Evolutionary conservation across 2,113 vertebrate genomes (phyloP).

Genomic region (Sterna hirundo): DNA sequence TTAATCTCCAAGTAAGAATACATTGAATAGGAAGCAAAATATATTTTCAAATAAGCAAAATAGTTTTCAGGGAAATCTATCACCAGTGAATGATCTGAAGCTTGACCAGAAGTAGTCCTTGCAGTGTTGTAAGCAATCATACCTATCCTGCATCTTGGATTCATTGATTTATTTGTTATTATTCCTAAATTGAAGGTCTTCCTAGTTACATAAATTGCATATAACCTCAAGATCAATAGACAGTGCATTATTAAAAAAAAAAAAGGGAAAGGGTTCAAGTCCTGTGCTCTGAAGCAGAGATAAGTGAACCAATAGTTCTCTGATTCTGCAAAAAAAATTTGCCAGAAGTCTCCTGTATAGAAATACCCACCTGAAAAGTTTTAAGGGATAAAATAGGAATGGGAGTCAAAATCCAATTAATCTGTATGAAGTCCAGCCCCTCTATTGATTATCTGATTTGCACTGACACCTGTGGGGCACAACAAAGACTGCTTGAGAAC

Average conservation of each 20-base stretch:
- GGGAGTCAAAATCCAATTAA: background rate
- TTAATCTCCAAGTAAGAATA: background rate
- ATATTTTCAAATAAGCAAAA: background rate
- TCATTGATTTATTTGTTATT: background rate
- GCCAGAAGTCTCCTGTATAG: background rate
- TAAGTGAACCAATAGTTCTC: background rate
- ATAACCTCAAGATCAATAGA: background rate
- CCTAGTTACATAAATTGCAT: background rate
- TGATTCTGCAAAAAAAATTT: background rate
- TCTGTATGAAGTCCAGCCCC: background rate
- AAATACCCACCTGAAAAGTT: background rate
- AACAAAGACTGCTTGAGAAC: background rate
- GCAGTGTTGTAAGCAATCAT: background rate
- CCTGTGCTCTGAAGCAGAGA: background rate
- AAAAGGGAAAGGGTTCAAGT: background rate
- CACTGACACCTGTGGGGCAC: background rate
- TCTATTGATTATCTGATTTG: background rate
- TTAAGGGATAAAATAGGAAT: background rate
- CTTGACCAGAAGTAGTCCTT: background rate
- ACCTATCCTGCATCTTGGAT: background rate
- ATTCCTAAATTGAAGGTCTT: background rate
- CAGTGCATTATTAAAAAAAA: accelerated
- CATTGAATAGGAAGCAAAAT: background rate
- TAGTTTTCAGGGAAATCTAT: background rate
- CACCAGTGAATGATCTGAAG: background rate